Evolutionary conservation across 2,888 invertebrate species (phyloP).

Genomic region (Dione vanillae): DNA sequence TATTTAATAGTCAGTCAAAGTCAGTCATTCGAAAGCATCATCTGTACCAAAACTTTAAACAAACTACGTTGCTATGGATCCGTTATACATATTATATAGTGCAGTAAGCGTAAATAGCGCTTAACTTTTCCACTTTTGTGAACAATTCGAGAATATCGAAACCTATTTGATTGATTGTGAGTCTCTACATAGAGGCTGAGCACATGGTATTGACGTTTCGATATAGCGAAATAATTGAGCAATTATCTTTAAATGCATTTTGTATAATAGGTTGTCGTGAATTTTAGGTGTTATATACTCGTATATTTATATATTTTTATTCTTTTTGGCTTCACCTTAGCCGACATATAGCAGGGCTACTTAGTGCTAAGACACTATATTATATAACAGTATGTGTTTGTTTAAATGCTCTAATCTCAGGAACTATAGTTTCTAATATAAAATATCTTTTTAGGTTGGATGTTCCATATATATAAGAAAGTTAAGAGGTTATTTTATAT

Average conservation of each 20-base stretch:
- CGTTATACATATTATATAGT: neutral
- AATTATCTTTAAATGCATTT: conserved; percentile 19
- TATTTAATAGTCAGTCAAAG: too few species aligned
- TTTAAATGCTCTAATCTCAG: too few species aligned
- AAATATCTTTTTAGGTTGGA: too few species aligned
- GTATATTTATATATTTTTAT: neutral
- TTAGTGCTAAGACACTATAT: too few species aligned
- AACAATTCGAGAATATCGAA: conserved; percentile 12
- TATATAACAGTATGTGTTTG: too few species aligned
- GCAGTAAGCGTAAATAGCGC: neutral
- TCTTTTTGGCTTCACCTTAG: too few species aligned
- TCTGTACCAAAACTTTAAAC: neutral
- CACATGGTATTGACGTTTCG: conserved; percentile 18
- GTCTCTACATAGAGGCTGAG: conserved; percentile 10
- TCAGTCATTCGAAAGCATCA: too few species aligned
- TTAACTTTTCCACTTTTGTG: conserved; percentile 17
- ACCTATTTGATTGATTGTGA: conserved; percentile 30
- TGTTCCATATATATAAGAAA: too few species aligned
- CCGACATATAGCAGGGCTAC: too few species aligned
- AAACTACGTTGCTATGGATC: neutral
- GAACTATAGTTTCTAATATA: too few species aligned
- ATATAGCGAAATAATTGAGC: conserved; percentile 13
- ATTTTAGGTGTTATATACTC: neutral
- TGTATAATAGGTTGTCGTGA: conserved; percentile 6
- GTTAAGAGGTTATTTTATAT: too few species aligned